phyloP scores from a whole-genome alignment of 1,140 invertebrate species.

The Cataglyphis hispanica region DNA sequence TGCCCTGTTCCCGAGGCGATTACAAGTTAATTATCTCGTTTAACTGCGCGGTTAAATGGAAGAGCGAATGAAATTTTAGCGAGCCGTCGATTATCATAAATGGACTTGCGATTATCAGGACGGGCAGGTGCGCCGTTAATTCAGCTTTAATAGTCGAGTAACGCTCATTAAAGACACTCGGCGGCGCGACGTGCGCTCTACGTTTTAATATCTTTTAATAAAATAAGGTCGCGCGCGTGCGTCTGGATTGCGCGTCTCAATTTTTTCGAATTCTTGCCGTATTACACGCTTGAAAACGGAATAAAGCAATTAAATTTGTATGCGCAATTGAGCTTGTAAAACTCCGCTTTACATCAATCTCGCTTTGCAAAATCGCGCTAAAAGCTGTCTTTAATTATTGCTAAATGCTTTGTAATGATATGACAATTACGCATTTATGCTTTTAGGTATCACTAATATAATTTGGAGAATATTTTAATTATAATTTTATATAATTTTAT shows the following conservation, averaged over 20 bases:
- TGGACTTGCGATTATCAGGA: constrained; percentile 63
- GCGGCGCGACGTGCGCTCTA: neutral
- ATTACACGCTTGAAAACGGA: constrained; percentile 21
- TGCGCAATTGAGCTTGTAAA: constrained; percentile 45
- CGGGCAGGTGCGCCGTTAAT: constrained; percentile 51
- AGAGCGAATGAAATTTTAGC: constrained; percentile 62
- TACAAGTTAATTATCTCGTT: constrained; percentile 64
- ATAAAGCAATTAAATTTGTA: constrained; percentile 61
- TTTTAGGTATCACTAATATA: constrained; percentile 26
- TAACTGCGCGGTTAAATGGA: constrained; percentile 61
- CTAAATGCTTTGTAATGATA: constrained; percentile 20
- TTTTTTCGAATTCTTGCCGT: constrained; percentile 50
- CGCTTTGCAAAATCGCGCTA: constrained; percentile 31
- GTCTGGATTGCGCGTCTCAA: neutral
- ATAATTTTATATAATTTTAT: constrained; percentile 20
- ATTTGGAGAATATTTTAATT: constrained; percentile 31
- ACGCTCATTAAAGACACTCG: constrained; percentile 55
- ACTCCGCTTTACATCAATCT: constrained; percentile 4
- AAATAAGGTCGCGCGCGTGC: constrained; percentile 32
- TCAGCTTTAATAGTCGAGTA: constrained; percentile 52
- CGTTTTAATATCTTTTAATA: constrained; percentile 54
- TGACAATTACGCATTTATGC: constrained; percentile 35
- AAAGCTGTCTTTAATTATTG: constrained; percentile 58
- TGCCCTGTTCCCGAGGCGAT: constrained; percentile 31
- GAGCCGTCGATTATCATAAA: constrained; percentile 63